Evolutionary conservation across 1,140 invertebrate genomes (phyloP), one percentile per base, ranked within the genome.

Genomic region (Bombyx mandarina): DNA sequence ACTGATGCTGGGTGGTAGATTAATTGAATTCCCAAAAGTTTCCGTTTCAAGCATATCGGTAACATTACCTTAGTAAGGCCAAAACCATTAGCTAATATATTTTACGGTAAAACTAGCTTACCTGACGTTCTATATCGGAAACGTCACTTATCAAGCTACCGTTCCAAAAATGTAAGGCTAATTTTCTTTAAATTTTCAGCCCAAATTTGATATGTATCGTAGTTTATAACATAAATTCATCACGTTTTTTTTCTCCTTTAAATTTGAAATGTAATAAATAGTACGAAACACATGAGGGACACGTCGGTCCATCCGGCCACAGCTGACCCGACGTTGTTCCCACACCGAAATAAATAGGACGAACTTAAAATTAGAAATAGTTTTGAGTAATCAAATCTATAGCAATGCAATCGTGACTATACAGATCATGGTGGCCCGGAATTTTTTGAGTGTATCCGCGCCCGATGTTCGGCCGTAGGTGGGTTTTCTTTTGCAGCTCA

Each of bases 401-500:
- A 83, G 69, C 64, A 71, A 79, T 64, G 74, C 78, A 52, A 68
- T 60, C 45, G 74, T 60, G 26, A 74, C 55, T 12, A 76, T 45
- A 7, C 77, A 47, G 6, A 79, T 58, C 8, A 67, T 60, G 50
- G 76, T 75, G 47, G 69, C 10, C 65, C 69, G 57, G 79, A 50
- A n/a, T 66, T 70, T 45, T 58, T 44, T 54, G 74, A 18, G 46
- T 60, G 68, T 61, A 1, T 66, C 51, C 6, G 73, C 78, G 52
- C 61, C 60, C 10, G 71, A 77, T 10, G 73, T 72, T 60, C 77
- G 71, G 8, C 77, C 78, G 63, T 75, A 83, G 7, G 79, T 71
- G 6, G 79, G 81, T 84, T 93, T 93, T 57, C 92, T 90, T 49
- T 91, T 91, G 84, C 94, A 95, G 61, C 92, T 92, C 93, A 95